phyloP scores from a whole-genome alignment of 2,888 invertebrate genomes.

The Tricholauxania praeusta region DNA sequence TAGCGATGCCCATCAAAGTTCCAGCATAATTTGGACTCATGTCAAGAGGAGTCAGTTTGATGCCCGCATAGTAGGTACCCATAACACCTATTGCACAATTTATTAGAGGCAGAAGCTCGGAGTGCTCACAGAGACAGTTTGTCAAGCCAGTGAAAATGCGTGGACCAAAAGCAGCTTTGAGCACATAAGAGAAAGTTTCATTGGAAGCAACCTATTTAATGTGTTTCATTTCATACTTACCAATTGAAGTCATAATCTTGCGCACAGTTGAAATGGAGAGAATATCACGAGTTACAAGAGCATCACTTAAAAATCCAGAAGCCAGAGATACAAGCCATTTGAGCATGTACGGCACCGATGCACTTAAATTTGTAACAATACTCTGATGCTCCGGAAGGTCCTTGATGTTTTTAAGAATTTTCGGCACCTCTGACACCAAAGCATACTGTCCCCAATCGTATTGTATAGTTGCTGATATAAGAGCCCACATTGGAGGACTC shows the following conservation, averaged over 20 bases:
- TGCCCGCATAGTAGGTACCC: conserved; percentile 76
- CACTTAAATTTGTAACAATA: conserved; percentile 68
- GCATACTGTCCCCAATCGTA: conserved; percentile 74
- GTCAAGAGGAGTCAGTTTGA: conserved; percentile 76
- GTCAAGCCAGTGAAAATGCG: conserved; percentile 74
- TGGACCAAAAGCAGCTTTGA: conserved; percentile 74
- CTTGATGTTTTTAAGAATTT: conserved; percentile 71
- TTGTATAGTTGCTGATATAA: conserved; percentile 76
- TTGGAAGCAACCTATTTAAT: too few relatives aligned
- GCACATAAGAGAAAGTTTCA: conserved; percentile 5
- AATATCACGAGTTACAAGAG: conserved; percentile 72
- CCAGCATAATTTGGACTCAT: conserved; percentile 76
- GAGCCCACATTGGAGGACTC: conserved; percentile 78
- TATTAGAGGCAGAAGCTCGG: conserved; percentile 73
- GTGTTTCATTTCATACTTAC: conserved; percentile 64
- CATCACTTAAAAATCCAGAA: conserved; percentile 76
- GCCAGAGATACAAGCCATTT: conserved; percentile 72
- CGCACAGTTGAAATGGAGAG: conserved; percentile 61
- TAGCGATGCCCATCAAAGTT: conserved; percentile 76
- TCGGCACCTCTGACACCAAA: conserved; percentile 72
- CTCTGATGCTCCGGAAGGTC: conserved; percentile 70
- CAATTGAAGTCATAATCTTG: conserved; percentile 73
- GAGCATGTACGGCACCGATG: conserved; percentile 71
- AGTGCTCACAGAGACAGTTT: conserved; percentile 73
- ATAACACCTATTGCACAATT: conserved; percentile 78